Conservation (phyloP, 2,797 vertebrate genomes). For the Choloepus didactylus region DNA sequence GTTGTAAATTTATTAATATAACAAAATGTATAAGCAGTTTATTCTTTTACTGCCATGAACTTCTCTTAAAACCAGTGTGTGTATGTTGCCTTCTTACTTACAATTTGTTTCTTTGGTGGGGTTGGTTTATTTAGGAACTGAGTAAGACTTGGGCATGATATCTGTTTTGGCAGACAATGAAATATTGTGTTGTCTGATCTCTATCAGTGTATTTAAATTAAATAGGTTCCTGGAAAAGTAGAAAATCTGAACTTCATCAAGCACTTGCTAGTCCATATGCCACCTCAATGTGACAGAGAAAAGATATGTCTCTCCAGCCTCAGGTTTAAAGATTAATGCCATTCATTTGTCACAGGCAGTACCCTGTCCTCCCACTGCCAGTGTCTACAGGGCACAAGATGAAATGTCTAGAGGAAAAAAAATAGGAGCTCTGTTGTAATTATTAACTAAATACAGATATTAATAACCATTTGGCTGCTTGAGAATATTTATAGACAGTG, state of each 20-base stretch:
- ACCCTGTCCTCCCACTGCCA: background rate
- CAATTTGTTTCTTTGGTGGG: background rate
- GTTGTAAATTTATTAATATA: background rate
- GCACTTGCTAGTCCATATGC: slow-evolving; percentile 2
- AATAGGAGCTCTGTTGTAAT: slow-evolving; percentile 2
- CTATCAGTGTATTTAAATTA: background rate
- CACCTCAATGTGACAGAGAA: background rate
- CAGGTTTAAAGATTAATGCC: background rate
- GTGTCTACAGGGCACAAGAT: background rate
- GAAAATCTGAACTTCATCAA: background rate
- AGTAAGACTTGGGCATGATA: background rate
- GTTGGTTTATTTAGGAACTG: background rate
- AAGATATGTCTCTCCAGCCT: background rate
- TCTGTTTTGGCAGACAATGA: background rate
- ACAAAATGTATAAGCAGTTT: background rate
- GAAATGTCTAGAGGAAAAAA: slow-evolving; percentile 17
- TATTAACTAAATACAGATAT: slow-evolving; percentile 51
- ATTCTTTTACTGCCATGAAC: background rate
- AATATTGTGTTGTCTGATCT: background rate
- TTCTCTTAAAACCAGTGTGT: background rate
- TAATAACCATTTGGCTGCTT: slow-evolving; percentile 43
- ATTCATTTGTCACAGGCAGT: background rate
- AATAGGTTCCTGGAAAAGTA: background rate
- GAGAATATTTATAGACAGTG: slow-evolving; percentile 22
- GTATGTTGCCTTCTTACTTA: too few relatives aligned